Conservation (phyloP, 1,140 invertebrate genomes). For the Drosophila tani region DNA sequence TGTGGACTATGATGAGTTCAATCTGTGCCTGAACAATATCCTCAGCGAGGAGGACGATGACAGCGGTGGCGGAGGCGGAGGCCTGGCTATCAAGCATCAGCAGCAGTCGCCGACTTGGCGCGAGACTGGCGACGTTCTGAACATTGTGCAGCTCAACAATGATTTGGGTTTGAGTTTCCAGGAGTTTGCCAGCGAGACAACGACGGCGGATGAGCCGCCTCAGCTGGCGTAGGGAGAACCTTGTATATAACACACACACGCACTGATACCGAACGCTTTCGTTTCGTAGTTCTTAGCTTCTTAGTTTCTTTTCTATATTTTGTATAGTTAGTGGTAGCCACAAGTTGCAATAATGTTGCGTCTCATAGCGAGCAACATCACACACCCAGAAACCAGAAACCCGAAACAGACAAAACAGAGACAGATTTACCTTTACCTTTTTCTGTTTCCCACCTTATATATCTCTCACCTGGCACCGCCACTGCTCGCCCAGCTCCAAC, state of each 20-base stretch:
- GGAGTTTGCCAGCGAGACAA: conserved; percentile 56
- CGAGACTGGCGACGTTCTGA: conserved; percentile 62
- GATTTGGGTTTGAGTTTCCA: conserved; percentile 65
- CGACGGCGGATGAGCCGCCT: conserved; percentile 63
- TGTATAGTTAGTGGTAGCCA: conserved; percentile 81
- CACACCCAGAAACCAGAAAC: conserved; percentile 51
- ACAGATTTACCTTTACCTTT: not conserved
- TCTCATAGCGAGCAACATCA: conserved; percentile 78
- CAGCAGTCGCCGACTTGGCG: conserved; percentile 40
- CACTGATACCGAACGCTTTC: conserved; percentile 47
- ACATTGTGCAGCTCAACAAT: conserved; percentile 67
- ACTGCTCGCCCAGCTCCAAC: conserved; percentile 30
- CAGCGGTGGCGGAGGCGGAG: conserved; percentile 9
- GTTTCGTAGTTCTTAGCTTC: conserved; percentile 60
- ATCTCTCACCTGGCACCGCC: conserved; percentile 25
- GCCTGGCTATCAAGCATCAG: conserved; percentile 23
- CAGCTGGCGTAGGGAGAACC: conserved; percentile 55
- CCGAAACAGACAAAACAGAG: too few species aligned
- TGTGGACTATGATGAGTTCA: conserved; percentile 83
- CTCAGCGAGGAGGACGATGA: conserved; percentile 74
- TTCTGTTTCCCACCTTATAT: not conserved
- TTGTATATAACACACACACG: conserved; percentile 47
- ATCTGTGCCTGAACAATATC: conserved; percentile 77
- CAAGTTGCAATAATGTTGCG: conserved; percentile 81
- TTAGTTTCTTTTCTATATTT: conserved; percentile 60